Conservation (phyloP, 2,888 invertebrate genomes). For the Pseudococcus viburni region DNA sequence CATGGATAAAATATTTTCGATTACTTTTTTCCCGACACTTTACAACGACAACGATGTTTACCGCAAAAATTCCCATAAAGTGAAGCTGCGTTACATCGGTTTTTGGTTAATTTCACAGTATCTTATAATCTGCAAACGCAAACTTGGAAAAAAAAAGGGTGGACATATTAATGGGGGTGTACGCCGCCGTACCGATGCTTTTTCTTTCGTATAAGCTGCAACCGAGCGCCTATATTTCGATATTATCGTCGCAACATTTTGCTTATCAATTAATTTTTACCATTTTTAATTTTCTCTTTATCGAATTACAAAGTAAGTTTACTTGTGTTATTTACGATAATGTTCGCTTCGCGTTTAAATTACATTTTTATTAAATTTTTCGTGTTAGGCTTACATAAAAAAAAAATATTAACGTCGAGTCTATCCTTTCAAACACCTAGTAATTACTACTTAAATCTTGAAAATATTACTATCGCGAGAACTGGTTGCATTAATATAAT, state of each 20-base stretch:
- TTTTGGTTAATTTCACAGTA: constrained; percentile 47
- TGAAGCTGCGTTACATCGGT: constrained; percentile 64
- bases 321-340: constrained; percentile 48
- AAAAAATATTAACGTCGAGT: constrained; percentile 28
- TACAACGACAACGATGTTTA: constrained; percentile 61
- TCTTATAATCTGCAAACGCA: constrained; percentile 43
- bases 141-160: constrained; percentile 41
- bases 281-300: constrained; percentile 55
- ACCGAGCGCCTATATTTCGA: constrained; percentile 27
- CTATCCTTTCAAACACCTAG: constrained; percentile 44
- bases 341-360: constrained; percentile 55
- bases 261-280: constrained; percentile 58
- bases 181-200: not conserved
- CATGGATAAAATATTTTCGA: constrained; percentile 66
- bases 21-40: constrained; percentile 23
- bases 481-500: constrained; percentile 30
- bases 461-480: constrained; percentile 12
- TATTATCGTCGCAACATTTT: constrained; percentile 41
- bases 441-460: constrained; percentile 20
- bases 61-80: constrained; percentile 65
- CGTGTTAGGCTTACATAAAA: constrained; percentile 39
- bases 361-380: constrained; percentile 55
- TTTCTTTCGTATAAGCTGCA: constrained; percentile 13
- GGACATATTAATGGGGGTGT: constrained; percentile 39
- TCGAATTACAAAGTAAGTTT: constrained; percentile 54